Base-by-base conservation (phyloP, 2,888 invertebrate genomes). In the Neoascia interrupta region DNA sequence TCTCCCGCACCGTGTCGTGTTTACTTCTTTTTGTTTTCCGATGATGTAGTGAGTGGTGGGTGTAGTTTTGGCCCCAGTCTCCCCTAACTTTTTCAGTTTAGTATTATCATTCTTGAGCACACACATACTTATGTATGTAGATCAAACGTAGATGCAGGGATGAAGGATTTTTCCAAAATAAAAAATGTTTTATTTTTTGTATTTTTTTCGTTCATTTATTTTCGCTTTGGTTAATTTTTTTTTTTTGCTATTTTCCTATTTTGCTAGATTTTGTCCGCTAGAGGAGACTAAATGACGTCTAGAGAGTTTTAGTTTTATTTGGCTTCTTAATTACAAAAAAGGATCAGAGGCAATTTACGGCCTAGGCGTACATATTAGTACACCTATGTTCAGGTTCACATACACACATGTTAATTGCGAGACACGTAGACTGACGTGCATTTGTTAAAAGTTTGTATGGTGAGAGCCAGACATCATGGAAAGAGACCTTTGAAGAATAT, bases 251-350 rank as follows among this genome's bases (percentile, higher is more conserved):
- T 63, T 58, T 63, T 60, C 43, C 3, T 69, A 21, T 45, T 70
- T 61, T 43, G 5, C n/a, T 56, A 13, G 36, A 5, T 56, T 39
- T 19, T 23, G 47, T 58, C 41, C 45, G 60, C 51, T n/a, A n/a
- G 45, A 19, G 51, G 64, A 58, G 70, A 76, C 72, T 72, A 76
- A 72, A 76, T 76, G 61, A 41, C 41, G 45, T 76, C 76, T 76
- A 56, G 64, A 64, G 58, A n/a, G n/a, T n/a, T 70, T 11, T 72
- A 76, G 76, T 76, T 76, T 70, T 76, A 72, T 76, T 76, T 76
- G 76, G 76, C 76, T 76, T 76, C 76, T 76, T 76, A 76, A 76
- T 76, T 76, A 76, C 70, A 64, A 76, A 51, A 66, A 73, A 39
- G 37, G 41, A 70, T 41, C 56, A 37, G 26, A 16, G 23, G 47